Evolutionary conservation across 2,113 vertebrate genomes (phyloP).

Genomic region (Phycodurus eques): DNA sequence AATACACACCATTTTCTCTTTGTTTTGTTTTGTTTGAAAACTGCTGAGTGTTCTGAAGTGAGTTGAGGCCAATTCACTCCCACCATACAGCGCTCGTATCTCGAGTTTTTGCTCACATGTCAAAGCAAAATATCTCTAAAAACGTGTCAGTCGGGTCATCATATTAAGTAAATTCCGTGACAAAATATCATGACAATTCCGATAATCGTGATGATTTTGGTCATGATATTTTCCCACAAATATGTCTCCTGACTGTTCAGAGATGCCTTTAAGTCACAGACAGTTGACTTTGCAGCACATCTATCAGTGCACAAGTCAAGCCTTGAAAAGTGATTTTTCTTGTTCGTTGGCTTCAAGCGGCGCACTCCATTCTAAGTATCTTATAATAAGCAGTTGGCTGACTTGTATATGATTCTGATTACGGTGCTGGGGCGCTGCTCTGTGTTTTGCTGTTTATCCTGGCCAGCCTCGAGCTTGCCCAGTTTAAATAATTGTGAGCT

Average conservation of each 20-base stretch:
- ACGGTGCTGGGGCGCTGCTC: constrained; percentile 46
- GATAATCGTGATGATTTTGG: neutral
- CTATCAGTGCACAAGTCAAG: constrained; percentile 28
- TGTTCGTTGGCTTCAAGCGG: constrained; percentile 10
- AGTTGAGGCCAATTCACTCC: too few species aligned
- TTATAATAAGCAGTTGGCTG: constrained; percentile 60
- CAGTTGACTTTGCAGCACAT: constrained; percentile 23
- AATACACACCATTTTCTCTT: too few species aligned
- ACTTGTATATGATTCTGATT: constrained; percentile 58
- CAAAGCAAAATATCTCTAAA: too few species aligned
- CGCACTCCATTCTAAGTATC: constrained; percentile 31
- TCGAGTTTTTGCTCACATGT: too few species aligned
- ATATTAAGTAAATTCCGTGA: too few species aligned
- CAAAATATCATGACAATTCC: too few species aligned
- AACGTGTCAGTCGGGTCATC: too few species aligned
- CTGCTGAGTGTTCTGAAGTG: too few species aligned
- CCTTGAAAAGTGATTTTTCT: constrained; percentile 26
- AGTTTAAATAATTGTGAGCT: constrained; percentile 55
- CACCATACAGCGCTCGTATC: too few species aligned
- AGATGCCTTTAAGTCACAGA: neutral
- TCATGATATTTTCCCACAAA: neutral
- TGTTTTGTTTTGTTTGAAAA: too few species aligned
- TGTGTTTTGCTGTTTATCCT: constrained; percentile 45
- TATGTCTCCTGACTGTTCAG: neutral
- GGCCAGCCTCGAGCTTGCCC: constrained; percentile 33